A percentile compares a stretch with the other conserved stretches of the same genome.
Evolutionary conservation across 2,113 vertebrate species (phyloP).

Genomic region (Oryzias curvinotus): DNA sequence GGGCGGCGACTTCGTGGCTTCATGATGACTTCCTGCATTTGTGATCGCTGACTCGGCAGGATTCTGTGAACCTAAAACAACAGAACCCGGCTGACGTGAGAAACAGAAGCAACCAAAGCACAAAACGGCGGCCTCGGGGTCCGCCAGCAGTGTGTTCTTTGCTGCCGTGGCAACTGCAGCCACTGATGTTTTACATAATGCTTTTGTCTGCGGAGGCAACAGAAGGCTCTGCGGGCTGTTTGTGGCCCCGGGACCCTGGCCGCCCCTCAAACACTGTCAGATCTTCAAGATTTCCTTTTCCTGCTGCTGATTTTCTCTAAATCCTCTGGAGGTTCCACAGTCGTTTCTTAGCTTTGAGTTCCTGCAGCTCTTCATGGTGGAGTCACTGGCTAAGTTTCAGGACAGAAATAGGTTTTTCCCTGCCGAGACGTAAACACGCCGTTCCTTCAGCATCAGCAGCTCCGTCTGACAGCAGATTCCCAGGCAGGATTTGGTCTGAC

Average conservation of each 20-base stretch:
- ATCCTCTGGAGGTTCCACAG: conserved; percentile 6
- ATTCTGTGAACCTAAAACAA: neutral
- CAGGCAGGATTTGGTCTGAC: too few relatives aligned
- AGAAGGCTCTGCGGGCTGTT: conserved; percentile 4
- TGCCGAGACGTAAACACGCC: too few relatives aligned
- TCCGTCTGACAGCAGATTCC: too few relatives aligned
- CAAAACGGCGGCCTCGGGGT: conserved; percentile 20
- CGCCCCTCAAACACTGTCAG: conserved; percentile 8
- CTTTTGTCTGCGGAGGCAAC: conserved; percentile 27
- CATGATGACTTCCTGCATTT: neutral
- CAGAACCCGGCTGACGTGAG: conserved; percentile 13
- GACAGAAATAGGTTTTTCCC: too few relatives aligned
- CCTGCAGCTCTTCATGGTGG: neutral
- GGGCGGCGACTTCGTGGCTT: neutral
- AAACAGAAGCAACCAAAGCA: conserved; percentile 5
- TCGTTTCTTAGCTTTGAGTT: neutral
- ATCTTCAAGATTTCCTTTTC: conserved; percentile 19
- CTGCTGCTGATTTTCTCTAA: conserved; percentile 13
- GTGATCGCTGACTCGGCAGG: conserved; percentile 10
- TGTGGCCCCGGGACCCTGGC: neutral
- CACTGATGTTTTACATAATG: conserved; percentile 57
- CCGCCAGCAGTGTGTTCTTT: conserved; percentile 46
- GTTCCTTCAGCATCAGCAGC: too few relatives aligned
- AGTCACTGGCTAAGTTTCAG: too few relatives aligned
- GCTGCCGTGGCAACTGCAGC: conserved; percentile 59